Evolutionary conservation across 2,113 vertebrate genomes (phyloP).

Genomic region (Phalacrocorax carbo): DNA sequence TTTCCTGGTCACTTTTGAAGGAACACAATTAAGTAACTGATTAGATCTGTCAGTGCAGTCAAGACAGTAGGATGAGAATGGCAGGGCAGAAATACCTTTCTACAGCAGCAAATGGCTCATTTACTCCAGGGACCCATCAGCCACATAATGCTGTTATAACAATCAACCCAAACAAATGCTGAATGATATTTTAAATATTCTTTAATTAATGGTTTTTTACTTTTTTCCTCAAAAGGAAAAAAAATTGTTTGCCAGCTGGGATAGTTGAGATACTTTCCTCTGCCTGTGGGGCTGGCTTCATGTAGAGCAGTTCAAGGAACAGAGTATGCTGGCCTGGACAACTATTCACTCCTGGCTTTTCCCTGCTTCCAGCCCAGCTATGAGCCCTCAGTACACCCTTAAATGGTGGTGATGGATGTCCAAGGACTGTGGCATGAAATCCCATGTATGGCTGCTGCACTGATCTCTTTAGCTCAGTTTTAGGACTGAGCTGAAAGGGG

Average conservation of each 20-base stretch:
- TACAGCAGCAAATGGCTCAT: neutral
- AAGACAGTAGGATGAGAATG: neutral
- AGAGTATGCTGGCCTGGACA: neutral
- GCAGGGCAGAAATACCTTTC: neutral
- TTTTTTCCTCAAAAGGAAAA: conserved; percentile 13
- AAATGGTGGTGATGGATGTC: neutral
- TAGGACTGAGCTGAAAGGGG: neutral
- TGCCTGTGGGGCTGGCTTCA: neutral
- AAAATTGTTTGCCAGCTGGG: neutral
- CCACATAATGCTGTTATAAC: neutral
- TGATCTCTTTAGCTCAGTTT: neutral
- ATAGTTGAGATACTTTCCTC: neutral
- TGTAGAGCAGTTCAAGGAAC: neutral
- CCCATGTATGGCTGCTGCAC: neutral
- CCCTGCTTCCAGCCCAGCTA: neutral
- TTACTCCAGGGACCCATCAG: neutral
- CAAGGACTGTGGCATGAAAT: neutral
- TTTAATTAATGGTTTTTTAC: conserved; percentile 1
- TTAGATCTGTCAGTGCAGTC: neutral
- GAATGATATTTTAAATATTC: conserved; percentile 1
- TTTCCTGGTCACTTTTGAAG: conserved; percentile 6
- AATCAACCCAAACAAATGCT: neutral
- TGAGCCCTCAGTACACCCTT: neutral
- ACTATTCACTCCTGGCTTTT: neutral
- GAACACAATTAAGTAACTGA: conserved; percentile 9